Conservation (phyloP, 2,888 invertebrate genomes). For the Drosophila cracens region DNA sequence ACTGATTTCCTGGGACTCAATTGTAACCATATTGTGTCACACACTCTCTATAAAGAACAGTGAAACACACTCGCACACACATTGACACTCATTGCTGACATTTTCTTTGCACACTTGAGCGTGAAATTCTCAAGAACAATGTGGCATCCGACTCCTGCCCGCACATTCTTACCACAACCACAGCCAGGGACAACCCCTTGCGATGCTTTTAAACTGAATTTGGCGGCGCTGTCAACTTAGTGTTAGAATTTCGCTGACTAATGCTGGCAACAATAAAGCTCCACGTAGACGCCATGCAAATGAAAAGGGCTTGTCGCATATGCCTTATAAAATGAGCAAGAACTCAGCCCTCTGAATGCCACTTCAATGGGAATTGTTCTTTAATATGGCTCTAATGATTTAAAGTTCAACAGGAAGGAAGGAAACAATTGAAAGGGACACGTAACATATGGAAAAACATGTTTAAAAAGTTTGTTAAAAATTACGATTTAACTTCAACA, state of each 20-base stretch:
- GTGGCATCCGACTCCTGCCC: slow-evolving; percentile 1
- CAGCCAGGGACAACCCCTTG: background rate
- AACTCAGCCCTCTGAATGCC: background rate
- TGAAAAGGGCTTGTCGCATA: slow-evolving; percentile 6
- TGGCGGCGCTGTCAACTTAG: slow-evolving; percentile 51
- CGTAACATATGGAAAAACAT: background rate
- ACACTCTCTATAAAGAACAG: background rate
- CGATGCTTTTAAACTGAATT: slow-evolving; percentile 41
- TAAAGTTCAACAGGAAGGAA: slow-evolving; percentile 1
- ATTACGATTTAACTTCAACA: background rate
- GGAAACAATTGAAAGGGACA: background rate
- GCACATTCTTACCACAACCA: background rate
- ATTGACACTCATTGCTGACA: slow-evolving; percentile 17
- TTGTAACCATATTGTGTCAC: slow-evolving; percentile 49
- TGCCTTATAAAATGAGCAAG: slow-evolving; percentile 13
- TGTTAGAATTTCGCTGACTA: slow-evolving; percentile 50
- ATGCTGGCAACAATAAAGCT: slow-evolving; percentile 32
- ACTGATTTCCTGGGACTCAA: slow-evolving; percentile 53
- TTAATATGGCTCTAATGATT: slow-evolving; percentile 10
- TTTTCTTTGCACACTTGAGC: slow-evolving; percentile 27
- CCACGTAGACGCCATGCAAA: slow-evolving; percentile 18
- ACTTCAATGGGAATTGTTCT: background rate
- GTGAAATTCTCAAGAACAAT: slow-evolving; percentile 54
- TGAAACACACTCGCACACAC: slow-evolving; percentile 16
- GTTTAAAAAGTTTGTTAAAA: background rate